These are phyloP conservation scores for Oophaga pumilio DNA, from an alignment of 2,113 vertebrate species.

Conservation along the genomic window DNA sequence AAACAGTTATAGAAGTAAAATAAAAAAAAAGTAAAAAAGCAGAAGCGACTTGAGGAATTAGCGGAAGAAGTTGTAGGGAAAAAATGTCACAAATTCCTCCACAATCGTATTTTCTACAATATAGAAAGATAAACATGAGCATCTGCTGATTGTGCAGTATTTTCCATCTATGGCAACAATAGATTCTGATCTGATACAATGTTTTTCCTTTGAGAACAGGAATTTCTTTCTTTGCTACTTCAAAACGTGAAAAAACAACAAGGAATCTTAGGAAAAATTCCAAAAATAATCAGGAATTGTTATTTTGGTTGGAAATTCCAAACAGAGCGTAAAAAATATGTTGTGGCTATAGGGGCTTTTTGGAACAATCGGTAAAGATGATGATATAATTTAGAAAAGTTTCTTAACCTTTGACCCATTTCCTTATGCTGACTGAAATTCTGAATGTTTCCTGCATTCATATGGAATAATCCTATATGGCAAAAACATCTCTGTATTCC, in stretches of 20 bases:
- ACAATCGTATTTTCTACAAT: neutral
- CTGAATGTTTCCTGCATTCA: slow-evolving; percentile 5
- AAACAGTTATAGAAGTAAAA: too few relatives aligned
- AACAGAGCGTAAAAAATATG: neutral
- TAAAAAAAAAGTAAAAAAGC: neutral
- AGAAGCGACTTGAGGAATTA: neutral
- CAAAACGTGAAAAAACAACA: neutral
- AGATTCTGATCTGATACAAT: neutral
- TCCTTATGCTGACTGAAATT: slow-evolving; percentile 18
- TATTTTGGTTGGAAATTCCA: slow-evolving; percentile 17
- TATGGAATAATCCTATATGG: neutral
- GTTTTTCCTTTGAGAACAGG: neutral
- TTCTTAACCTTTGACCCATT: slow-evolving; percentile 28
- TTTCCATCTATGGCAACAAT: slow-evolving; percentile 21
- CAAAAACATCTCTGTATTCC: neutral
- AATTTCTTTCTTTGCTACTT: slow-evolving; percentile 12
- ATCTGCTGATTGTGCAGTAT: neutral
- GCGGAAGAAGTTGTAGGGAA: neutral
- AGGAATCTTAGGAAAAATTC: slow-evolving; percentile 25
- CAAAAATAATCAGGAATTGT: slow-evolving; percentile 29
- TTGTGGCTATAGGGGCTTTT: slow-evolving; percentile 30
- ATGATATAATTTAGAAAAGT: neutral
- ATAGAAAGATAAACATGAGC: neutral
- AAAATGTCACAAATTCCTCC: neutral
- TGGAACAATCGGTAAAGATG: slow-evolving; percentile 5